Conservation (phyloP, 2,113 vertebrate genomes). For the Zapus hudsonius region DNA sequence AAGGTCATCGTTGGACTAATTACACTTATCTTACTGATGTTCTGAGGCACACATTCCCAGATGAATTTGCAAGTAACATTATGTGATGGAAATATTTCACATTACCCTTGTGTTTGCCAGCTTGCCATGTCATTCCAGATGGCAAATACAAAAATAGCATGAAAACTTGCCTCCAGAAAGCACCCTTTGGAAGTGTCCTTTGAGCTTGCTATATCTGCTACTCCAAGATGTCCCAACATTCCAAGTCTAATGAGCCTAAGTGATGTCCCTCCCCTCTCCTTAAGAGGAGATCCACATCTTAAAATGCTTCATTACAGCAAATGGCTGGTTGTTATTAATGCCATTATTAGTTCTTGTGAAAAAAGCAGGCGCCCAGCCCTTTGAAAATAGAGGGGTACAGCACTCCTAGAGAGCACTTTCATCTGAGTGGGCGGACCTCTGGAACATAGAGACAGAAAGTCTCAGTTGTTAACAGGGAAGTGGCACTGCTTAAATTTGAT, state of each 20-base stretch:
- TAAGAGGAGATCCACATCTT: constrained; percentile 18
- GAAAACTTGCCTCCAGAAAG: constrained; percentile 77
- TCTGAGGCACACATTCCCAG: constrained; percentile 71
- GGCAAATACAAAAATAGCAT: constrained; percentile 83
- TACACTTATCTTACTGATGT: constrained; percentile 57
- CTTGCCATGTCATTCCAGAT: constrained; percentile 84
- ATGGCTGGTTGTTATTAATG: constrained; percentile 69
- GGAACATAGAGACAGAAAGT: constrained; percentile 78
- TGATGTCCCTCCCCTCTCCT: background rate
- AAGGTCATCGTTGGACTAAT: constrained; percentile 76
- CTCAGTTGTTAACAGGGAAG: constrained; percentile 82
- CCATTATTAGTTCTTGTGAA: constrained; percentile 34
- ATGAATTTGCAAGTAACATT: constrained; percentile 68
- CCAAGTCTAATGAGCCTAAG: constrained; percentile 39
- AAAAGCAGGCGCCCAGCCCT: background rate
- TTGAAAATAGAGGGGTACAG: constrained; percentile 36
- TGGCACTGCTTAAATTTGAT: constrained; percentile 86
- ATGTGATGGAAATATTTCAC: constrained; percentile 76
- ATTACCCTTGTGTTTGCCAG: constrained; percentile 79
- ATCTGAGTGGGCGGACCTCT: constrained; percentile 77
- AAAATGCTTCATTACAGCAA: constrained; percentile 65
- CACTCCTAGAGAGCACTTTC: constrained; percentile 45
- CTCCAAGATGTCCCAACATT: constrained; percentile 45
- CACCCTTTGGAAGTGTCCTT: constrained; percentile 67
- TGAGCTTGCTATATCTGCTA: constrained; percentile 64